These are phyloP conservation scores for Aphelocoma californica DNA, from an alignment of 2,797 vertebrate species.

Conservation along the genomic window DNA sequence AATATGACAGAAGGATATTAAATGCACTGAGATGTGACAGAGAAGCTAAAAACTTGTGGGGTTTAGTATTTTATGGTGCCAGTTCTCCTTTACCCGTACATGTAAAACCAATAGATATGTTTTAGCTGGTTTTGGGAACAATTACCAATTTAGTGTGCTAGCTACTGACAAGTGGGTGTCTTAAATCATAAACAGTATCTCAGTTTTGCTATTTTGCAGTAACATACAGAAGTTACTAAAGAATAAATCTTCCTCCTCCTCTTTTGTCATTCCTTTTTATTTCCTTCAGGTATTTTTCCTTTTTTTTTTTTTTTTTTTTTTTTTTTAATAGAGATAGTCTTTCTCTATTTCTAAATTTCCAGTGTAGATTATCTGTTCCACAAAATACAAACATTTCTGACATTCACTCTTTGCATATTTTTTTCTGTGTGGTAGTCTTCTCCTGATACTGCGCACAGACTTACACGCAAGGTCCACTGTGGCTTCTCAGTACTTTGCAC, in stretches of 20 bases:
- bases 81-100: slow-evolving; percentile 45
- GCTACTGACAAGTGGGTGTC: slow-evolving; percentile 32
- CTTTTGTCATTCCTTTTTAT: neutral
- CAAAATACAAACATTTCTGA: neutral
- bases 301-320: neutral
- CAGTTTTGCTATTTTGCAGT: neutral
- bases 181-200: slow-evolving; percentile 4
- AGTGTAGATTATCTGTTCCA: neutral
- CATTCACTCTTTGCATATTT: neutral
- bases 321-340: neutral
- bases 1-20: slow-evolving; percentile 79
- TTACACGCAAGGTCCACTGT: neutral
- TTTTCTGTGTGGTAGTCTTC: neutral
- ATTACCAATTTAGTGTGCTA: slow-evolving; percentile 50
- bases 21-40: slow-evolving; percentile 79
- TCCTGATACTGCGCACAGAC: neutral
- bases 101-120: slow-evolving; percentile 70
- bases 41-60: slow-evolving; percentile 72
- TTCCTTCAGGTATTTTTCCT: neutral
- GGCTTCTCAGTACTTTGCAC: neutral
- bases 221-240: neutral
- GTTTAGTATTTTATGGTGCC: slow-evolving; percentile 73
- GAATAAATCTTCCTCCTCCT: neutral
- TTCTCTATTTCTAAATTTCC: neutral
- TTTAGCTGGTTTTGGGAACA: slow-evolving; percentile 60